A percentile compares a stretch with the other conserved stretches of the same genome.
These are phyloP conservation scores for Anthoscopus minutus DNA, from an alignment of 2,113 vertebrate genomes.

Conservation along the genomic window DNA sequence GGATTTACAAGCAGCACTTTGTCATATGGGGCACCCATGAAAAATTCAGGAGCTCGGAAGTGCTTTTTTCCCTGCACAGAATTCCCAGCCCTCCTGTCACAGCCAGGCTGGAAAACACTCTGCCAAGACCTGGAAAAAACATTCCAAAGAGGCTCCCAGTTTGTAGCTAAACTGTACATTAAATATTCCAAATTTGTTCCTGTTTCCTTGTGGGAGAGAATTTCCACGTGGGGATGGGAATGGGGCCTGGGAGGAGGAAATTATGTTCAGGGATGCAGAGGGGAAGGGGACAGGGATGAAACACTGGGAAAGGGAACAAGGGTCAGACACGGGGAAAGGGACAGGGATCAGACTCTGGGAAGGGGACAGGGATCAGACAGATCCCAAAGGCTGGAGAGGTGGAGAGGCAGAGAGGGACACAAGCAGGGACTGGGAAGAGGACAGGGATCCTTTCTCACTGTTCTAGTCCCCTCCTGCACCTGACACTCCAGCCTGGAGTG, in stretches of 20 bases:
- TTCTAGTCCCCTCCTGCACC: not conserved
- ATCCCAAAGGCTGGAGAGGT: not conserved
- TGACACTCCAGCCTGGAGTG: rapidly evolving
- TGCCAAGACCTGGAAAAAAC: not conserved
- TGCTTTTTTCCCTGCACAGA: not conserved
- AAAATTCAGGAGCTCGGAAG: constrained; percentile 7
- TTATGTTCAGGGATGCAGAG: not conserved
- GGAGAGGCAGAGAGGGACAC: not conserved
- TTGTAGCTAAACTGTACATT: not conserved
- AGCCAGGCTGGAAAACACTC: not conserved
- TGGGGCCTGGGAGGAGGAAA: not conserved
- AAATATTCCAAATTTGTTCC: not conserved
- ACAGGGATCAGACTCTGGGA: not conserved
- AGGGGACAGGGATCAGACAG: not conserved
- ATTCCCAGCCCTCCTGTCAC: not conserved
- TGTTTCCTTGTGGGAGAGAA: not conserved
- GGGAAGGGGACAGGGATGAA: not conserved
- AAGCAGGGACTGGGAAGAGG: not conserved
- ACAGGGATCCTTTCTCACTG: not conserved
- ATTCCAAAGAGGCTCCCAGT: not conserved
- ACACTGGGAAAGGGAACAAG: not conserved
- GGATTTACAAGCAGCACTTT: constrained; percentile 24
- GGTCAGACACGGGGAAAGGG: rapidly evolving
- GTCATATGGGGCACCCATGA: not conserved
- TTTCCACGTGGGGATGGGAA: not conserved